Conservation (phyloP, 2,113 vertebrate genomes). For the Drymodes brunneopygia region DNA sequence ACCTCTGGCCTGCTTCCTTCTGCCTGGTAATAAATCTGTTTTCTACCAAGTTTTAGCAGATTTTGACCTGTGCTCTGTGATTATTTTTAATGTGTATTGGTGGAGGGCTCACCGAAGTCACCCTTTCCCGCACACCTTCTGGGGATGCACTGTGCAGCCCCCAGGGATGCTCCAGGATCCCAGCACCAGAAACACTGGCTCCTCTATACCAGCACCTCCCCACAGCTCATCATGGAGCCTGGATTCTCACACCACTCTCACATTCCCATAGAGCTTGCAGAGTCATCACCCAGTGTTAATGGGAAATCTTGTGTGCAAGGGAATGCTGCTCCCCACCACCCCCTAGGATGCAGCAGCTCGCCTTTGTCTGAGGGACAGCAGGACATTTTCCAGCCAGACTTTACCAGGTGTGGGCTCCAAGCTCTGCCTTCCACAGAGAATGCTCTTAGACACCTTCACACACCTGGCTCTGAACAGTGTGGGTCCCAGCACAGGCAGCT, state of each 20-base stretch:
- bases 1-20: background rate
- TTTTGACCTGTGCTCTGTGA: background rate
- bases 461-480: accelerated
- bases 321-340: background rate
- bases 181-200: accelerated
- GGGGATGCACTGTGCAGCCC: accelerated
- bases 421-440: background rate
- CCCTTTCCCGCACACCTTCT: accelerated
- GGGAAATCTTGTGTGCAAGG: background rate
- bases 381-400: background rate
- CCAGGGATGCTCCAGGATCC: background rate
- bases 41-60: background rate
- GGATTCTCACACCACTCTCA: background rate
- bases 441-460: accelerated
- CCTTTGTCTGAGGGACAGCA: background rate
- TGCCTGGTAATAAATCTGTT: accelerated
- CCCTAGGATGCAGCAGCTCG: accelerated
- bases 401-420: background rate
- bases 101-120: background rate
- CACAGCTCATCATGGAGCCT: accelerated
- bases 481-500: background rate
- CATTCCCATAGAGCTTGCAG: accelerated
- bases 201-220: accelerated
- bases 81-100: background rate
- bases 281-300: accelerated